Evolutionary conservation across 2,797 vertebrate species (phyloP).

Genomic region (Manis crassicaudata): DNA sequence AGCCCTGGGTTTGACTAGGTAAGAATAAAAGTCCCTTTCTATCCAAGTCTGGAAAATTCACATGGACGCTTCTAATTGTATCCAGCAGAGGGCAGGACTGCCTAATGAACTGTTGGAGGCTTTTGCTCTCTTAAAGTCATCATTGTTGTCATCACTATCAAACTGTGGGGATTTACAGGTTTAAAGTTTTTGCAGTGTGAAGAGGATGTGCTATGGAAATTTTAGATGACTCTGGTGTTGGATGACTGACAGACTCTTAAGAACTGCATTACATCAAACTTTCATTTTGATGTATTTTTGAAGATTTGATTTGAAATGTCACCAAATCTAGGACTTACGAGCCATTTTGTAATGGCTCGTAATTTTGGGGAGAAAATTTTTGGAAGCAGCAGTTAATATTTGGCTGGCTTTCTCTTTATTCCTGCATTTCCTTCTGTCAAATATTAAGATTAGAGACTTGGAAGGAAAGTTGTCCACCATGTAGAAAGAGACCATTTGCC

Average conservation of each 20-base stretch:
- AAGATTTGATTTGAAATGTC: conserved; percentile 51
- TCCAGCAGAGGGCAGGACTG: conserved; percentile 75
- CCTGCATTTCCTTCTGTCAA: background rate
- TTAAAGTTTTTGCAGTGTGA: background rate
- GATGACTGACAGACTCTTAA: background rate
- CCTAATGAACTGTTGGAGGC: conserved; percentile 49
- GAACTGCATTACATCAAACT: background rate
- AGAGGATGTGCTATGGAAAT: background rate
- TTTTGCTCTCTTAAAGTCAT: background rate
- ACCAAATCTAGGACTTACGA: background rate
- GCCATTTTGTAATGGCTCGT: background rate
- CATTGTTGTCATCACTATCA: background rate
- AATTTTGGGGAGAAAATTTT: background rate
- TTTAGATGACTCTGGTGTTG: background rate
- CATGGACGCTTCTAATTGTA: background rate
- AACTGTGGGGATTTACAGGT: background rate
- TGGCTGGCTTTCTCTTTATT: conserved; percentile 3
- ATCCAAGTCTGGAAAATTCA: background rate
- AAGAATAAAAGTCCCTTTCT: background rate
- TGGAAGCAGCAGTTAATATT: background rate
- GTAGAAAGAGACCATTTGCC: background rate
- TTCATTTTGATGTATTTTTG: conserved; percentile 37
- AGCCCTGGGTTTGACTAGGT: background rate
- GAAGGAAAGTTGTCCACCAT: background rate
- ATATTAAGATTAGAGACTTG: background rate